Evolutionary conservation across 2,797 vertebrate genomes (phyloP), one percentile per base, ranked within the genome.

Genomic region (Hirundo rustica): DNA sequence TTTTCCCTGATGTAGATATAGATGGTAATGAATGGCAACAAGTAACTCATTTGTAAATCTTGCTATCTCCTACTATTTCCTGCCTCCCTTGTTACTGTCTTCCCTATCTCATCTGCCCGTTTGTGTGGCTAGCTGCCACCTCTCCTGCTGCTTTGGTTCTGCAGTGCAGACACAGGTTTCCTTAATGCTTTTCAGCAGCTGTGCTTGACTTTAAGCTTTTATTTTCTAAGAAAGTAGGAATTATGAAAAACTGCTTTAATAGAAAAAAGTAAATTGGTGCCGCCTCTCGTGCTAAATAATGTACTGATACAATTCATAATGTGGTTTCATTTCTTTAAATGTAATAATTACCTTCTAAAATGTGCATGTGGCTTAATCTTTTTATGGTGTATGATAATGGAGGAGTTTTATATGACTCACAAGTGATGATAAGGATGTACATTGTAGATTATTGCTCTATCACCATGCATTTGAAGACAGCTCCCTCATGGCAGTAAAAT

Each of bases 331-430:
- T 85, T 92, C 68, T 95, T 95, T 80, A 92, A 74, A 88, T 73
- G 20, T 78, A 85, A 84, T 94, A 88, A 91, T 93, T 96, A 85
- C 85, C 81, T 89, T 80, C 84, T 89, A 88, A 94, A 92, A 93
- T 60, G 89, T 84, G 21, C 47, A 60, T 53, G 58, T 81, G 87
- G 23, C 40, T 67, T 95, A 60, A 94, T 93, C 81, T 89, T 91
- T 96, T 95, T 81, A 64, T 73, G 40, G 51, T 30, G 70, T 76
- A 47, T 88, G 70, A 81, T 88, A 94, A 73, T 78, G 36, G 75
- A 89, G 66, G 62, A 77, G 50, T 85, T 94, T 96, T 88, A 85
- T 89, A 42, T 60, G 91, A 88, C 89, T 96, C 78, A 78, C 1
- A 20, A 88, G 64, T 70, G 72, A 85, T 77, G 88, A 74, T 93